Evolutionary conservation across 2,113 vertebrate species (phyloP).

Genomic region (Tretioscincus oriximinensis): DNA sequence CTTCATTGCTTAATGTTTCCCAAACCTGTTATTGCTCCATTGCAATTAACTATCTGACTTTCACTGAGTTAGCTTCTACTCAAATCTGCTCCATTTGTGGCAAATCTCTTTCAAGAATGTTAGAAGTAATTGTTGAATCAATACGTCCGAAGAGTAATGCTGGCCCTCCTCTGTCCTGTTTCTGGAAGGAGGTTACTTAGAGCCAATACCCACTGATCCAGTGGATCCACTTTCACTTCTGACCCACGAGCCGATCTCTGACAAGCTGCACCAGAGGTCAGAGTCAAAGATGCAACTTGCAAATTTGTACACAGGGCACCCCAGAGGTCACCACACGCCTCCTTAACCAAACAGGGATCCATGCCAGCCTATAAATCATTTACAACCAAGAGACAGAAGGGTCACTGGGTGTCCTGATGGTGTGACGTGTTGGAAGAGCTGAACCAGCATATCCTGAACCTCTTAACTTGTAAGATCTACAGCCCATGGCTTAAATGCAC

Average conservation of each 20-base stretch:
- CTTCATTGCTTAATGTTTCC: not conserved
- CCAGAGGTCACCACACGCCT: slow-evolving; percentile 67
- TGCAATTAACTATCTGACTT: not conserved
- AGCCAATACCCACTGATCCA: slow-evolving; percentile 26
- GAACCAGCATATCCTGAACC: slow-evolving; percentile 69
- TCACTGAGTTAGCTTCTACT: not conserved
- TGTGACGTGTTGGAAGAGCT: slow-evolving; percentile 68
- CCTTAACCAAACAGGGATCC: slow-evolving; percentile 73
- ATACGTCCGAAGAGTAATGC: not conserved
- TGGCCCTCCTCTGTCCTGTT: not conserved
- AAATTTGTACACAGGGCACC: slow-evolving; percentile 51
- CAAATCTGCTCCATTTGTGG: not conserved
- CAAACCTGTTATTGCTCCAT: not conserved
- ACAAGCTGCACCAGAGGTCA: slow-evolving; percentile 49
- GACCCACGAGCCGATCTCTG: not conserved
- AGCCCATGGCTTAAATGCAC: slow-evolving; percentile 52
- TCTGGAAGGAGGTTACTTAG: not conserved
- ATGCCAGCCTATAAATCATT: slow-evolving; percentile 73
- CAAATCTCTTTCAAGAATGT: not conserved
- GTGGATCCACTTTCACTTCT: slow-evolving; percentile 13
- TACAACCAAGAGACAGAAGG: slow-evolving; percentile 66
- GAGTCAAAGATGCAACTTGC: slow-evolving; percentile 38
- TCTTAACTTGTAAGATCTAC: slow-evolving; percentile 55
- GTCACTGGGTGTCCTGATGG: slow-evolving; percentile 68
- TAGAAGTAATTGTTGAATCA: slow-evolving; percentile 9